phyloP scores from a whole-genome alignment of 1,140 invertebrate genomes.

The Drosophila equinoxialis region DNA sequence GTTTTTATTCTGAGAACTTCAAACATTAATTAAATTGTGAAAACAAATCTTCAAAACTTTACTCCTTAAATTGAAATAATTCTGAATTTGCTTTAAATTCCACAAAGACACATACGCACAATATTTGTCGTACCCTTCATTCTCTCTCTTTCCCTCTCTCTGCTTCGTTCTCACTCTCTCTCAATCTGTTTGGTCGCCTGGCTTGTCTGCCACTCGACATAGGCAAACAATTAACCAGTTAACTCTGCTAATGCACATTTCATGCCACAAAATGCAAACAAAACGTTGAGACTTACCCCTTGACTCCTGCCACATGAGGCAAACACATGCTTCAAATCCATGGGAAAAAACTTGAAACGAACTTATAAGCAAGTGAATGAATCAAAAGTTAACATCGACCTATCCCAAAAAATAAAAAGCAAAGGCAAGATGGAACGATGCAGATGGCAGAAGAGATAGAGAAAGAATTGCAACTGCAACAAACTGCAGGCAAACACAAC shows the following conservation, averaged over 20 bases:
- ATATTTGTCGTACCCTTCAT: neutral
- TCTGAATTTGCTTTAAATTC: constrained; percentile 7
- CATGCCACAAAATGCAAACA: constrained; percentile 68
- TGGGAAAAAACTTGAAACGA: constrained; percentile 55
- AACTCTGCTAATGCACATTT: constrained; percentile 76
- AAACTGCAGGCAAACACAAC: constrained; percentile 55
- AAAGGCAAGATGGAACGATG: constrained; percentile 13
- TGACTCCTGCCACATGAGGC: constrained; percentile 22
- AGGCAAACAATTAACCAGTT: constrained; percentile 70
- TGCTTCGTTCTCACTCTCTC: neutral
- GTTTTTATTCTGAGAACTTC: neutral
- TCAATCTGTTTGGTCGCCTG: neutral
- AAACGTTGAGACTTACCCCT: constrained; percentile 30
- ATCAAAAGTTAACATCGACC: constrained; percentile 61
- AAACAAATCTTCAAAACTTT: neutral
- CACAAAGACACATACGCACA: constrained; percentile 31
- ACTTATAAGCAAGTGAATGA: constrained; percentile 70
- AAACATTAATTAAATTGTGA: neutral
- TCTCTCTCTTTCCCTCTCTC: neutral
- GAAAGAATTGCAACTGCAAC: constrained; percentile 37
- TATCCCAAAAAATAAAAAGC: constrained; percentile 9
- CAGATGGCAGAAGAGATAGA: neutral
- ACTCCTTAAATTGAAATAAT: constrained; percentile 1
- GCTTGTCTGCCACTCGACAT: constrained; percentile 47
- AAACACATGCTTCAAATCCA: constrained; percentile 36